Conservation (phyloP, 1,140 invertebrate species). For the Drosophila bocki region DNA sequence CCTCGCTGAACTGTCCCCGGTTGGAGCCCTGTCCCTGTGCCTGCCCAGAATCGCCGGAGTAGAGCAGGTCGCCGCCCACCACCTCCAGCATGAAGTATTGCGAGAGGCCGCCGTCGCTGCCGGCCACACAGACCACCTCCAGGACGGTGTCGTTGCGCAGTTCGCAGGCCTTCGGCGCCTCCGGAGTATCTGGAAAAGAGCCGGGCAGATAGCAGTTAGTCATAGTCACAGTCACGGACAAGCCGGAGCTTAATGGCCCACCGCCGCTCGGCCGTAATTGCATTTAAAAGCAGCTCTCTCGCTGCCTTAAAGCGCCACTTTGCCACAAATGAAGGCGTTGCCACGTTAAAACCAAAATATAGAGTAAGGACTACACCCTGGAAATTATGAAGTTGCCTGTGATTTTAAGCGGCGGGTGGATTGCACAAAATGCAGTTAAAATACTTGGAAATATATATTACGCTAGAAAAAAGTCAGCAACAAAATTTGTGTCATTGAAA, state of each 20-base stretch:
- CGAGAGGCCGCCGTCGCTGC: constrained; percentile 92
- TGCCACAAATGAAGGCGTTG: constrained; percentile 56
- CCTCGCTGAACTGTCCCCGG: constrained; percentile 70
- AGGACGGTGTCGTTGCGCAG: constrained; percentile 89
- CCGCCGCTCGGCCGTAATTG: constrained; percentile 39
- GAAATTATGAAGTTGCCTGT: constrained; percentile 22
- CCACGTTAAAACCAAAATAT: constrained; percentile 27
- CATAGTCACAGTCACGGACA: constrained; percentile 47
- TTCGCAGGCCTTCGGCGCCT: constrained; percentile 89
- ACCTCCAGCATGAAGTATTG: constrained; percentile 94
- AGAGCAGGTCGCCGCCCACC: constrained; percentile 87
- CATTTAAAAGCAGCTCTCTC: constrained; percentile 50
- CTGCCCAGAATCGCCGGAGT: constrained; percentile 62
- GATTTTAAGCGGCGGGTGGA: constrained; percentile 2
- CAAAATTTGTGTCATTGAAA: not conserved
- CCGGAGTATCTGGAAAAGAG: constrained; percentile 87
- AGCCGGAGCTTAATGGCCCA: constrained; percentile 52
- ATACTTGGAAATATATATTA: not conserved
- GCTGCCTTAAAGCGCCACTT: constrained; percentile 53
- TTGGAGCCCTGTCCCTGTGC: constrained; percentile 29
- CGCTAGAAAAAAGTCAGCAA: no score
- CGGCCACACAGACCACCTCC: constrained; percentile 91
- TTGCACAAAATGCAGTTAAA: not conserved
- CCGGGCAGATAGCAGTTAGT: constrained; percentile 53
- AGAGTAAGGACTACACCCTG: not conserved